Percentiles rank a stretch among this genome's conserved stretches.
Evolutionary conservation across 2,113 vertebrate genomes (phyloP).

Genomic region (Mastomys natalensis): DNA sequence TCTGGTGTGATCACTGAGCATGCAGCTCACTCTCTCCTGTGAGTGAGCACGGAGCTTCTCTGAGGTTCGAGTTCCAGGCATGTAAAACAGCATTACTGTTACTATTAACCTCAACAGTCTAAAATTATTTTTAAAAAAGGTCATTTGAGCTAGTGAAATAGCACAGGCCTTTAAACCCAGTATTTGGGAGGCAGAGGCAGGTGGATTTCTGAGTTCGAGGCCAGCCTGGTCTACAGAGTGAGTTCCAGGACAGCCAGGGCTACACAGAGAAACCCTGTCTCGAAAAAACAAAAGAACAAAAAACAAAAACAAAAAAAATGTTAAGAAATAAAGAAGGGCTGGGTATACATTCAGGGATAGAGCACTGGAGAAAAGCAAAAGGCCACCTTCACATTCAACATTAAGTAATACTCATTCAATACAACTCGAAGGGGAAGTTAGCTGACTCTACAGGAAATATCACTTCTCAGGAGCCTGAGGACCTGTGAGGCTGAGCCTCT

Average conservation of each 20-base stretch:
- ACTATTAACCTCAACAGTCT: not conserved
- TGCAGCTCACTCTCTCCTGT: constrained; percentile 25
- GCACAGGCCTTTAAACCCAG: not conserved
- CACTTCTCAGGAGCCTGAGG: constrained; percentile 61
- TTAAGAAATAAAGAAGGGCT: not conserved
- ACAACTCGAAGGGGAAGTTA: constrained; percentile 43
- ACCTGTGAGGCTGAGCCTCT: constrained; percentile 88
- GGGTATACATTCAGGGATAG: not conserved
- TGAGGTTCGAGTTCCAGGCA: not conserved
- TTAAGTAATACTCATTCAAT: not conserved
- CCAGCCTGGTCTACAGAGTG: not conserved
- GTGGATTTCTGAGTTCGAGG: not conserved
- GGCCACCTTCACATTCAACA: not conserved
- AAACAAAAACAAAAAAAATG: not conserved
- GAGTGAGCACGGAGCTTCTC: not conserved
- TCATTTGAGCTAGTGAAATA: not conserved
- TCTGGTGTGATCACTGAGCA: not conserved
- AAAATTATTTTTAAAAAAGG: not conserved
- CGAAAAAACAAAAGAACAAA: not conserved
- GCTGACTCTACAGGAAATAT: constrained; percentile 84
- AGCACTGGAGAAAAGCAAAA: not conserved
- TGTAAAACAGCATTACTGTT: constrained; percentile 21
- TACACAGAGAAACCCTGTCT: not conserved
- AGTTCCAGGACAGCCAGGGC: not conserved
- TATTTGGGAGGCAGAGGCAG: not conserved